Base-by-base conservation (phyloP, 2,797 vertebrate genomes). In the Notolabrus celidotus region DNA sequence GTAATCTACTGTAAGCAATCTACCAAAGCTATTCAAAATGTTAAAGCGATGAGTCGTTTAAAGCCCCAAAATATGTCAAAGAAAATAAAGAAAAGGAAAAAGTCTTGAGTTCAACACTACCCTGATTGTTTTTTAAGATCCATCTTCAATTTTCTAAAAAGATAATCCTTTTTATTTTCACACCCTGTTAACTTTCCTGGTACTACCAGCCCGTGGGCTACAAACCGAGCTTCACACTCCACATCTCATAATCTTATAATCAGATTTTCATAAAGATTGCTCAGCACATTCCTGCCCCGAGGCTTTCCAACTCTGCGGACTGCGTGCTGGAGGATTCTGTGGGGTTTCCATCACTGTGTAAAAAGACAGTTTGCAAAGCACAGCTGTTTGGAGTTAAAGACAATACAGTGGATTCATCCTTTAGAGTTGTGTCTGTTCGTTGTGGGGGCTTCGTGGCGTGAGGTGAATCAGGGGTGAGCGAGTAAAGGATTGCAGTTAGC, bases 191-290 rank as follows among this genome's bases (percentile, higher is more conserved):
- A 27, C 54, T 20, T 19, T 4, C 38, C 36, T 19, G 4, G 23
- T 39, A 31, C 10, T 8, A 16, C 3, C 16, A 12, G 17, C 12
- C 55, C 8, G 19, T 11, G 15, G 36, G 19, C 20, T 14, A 7
- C 31, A 39, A 45, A 36, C 5, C 19, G 5, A 14, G 12, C 19
- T 15, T 55, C 15, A 27, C 27, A 41, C 39, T 45, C 22, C 7
- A 47, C 49, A 41, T 41, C 33, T 34, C 3, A n/a, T 57, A 45
- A 64, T 52, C 38, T 25, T 25, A 42, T 49, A 2, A 60, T 74
- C 57, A 23, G n/a, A 57, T 62, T 67, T 50, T 31, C 19, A 46
- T 38, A 31, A 39, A 39, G 49, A 17, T 34, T 49, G 36, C 36
- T 43, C 17, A 56, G 25, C 14, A 15, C 14, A 43, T 27, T 23